Evolutionary conservation across 2,888 invertebrate genomes (phyloP).

Genomic region (Heliconius hortense): DNA sequence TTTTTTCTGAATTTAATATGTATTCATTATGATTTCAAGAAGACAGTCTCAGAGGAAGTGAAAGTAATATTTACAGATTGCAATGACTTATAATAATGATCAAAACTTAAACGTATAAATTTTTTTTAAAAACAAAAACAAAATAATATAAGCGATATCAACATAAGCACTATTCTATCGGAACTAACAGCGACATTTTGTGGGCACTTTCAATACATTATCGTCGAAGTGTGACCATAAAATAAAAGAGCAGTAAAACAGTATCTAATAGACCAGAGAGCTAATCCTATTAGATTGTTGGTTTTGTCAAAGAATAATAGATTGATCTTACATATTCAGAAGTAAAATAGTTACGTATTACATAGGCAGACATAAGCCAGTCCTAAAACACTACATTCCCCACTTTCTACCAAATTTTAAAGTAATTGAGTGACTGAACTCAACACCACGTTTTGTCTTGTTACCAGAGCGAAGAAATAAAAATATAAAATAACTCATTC

Average conservation of each 20-base stretch:
- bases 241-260: slow-evolving; percentile 74
- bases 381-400: not conserved
- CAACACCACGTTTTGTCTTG: not conserved
- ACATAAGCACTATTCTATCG: slow-evolving; percentile 43
- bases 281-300: slow-evolving; percentile 63
- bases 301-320: slow-evolving; percentile 68
- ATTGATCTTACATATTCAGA: slow-evolving; percentile 55
- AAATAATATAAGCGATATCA: slow-evolving; percentile 12
- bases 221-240: slow-evolving; percentile 68
- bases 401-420: not conserved
- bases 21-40: too few species aligned
- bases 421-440: not conserved
- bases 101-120: too few species aligned
- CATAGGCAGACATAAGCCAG: not conserved
- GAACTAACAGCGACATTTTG: slow-evolving; percentile 48
- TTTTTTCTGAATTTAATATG: too few species aligned
- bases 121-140: too few species aligned
- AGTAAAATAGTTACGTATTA: not conserved
- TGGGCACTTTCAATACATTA: slow-evolving; percentile 70
- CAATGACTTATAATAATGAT: too few species aligned
- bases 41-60: too few species aligned
- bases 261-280: slow-evolving; percentile 63
- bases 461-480: too few species aligned
- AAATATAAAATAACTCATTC: too few species aligned
- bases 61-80: too few species aligned